A percentile compares a stretch with the other conserved stretches of the same genome.
These are phyloP conservation scores for Pyralis farinalis DNA, from an alignment of 2,888 invertebrate genomes.

Conservation along the genomic window DNA sequence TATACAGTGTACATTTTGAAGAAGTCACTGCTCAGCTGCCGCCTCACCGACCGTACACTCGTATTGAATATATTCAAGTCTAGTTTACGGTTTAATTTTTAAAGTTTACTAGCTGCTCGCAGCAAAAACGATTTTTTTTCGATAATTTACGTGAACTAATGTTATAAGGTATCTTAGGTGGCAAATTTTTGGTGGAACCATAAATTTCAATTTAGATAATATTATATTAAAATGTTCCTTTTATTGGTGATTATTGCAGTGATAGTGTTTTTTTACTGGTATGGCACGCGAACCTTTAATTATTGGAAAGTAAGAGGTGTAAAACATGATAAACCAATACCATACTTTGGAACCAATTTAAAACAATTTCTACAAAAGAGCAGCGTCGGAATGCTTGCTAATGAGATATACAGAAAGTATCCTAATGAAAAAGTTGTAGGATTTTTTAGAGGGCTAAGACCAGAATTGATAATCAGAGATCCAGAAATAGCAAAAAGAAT, in stretches of 20 bases:
- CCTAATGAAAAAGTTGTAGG: slow-evolving; percentile 34
- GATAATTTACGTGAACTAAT: no score
- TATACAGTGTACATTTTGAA: no score
- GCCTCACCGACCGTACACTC: no score
- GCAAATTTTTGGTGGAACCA: no score
- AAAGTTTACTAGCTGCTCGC: no score
- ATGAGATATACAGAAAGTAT: slow-evolving; percentile 23
- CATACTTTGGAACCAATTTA: slow-evolving; percentile 23
- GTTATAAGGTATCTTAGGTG: no score
- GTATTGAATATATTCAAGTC: no score
- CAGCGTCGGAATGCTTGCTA: slow-evolving; percentile 24
- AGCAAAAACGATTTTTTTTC: no score
- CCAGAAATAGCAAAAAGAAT: slow-evolving; percentile 30
- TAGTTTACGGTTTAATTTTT: no score
- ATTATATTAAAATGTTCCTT: background rate
- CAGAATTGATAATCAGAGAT: slow-evolving; percentile 28
- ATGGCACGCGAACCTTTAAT: slow-evolving; percentile 45
- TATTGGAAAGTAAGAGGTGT: slow-evolving; percentile 61
- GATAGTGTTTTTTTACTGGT: slow-evolving; percentile 35
- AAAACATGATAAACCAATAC: slow-evolving; percentile 49
- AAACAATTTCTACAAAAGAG: slow-evolving; percentile 16
- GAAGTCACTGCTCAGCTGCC: no score
- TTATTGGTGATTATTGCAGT: background rate
- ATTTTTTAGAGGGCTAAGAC: slow-evolving; percentile 22
- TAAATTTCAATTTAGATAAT: no score